These are phyloP conservation scores for Thereva unica DNA, from an alignment of 2,888 invertebrate genomes.

Conservation along the genomic window DNA sequence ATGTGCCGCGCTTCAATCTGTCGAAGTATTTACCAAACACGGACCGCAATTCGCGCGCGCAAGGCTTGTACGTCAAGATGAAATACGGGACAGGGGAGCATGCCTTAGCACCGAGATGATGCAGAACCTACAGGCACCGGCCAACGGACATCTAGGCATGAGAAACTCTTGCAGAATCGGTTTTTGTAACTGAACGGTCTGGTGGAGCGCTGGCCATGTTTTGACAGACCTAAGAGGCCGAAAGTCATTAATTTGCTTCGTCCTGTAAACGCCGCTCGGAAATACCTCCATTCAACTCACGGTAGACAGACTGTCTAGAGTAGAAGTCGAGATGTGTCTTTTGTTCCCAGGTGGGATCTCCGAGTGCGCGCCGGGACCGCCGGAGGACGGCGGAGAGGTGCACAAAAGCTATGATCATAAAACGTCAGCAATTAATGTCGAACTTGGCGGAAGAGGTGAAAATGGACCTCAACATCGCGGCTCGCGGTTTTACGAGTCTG, in stretches of 20 bases:
- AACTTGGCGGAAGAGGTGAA: slow-evolving; percentile 35
- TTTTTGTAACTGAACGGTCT: not conserved
- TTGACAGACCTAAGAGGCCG: slow-evolving; percentile 21
- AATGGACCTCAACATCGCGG: slow-evolving; percentile 27
- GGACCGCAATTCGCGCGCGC: too few relatives aligned
- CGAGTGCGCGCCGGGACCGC: slow-evolving; percentile 13
- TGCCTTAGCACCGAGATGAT: too few relatives aligned
- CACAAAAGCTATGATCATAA: slow-evolving; percentile 29
- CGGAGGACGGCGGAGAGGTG: slow-evolving; percentile 12
- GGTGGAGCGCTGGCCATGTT: slow-evolving; percentile 12
- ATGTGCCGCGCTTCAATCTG: too few relatives aligned
- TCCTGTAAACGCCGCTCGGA: slow-evolving; percentile 27
- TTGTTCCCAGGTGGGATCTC: too few relatives aligned
- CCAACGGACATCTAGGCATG: not conserved
- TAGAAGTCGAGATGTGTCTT: not conserved
- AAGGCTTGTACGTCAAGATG: too few relatives aligned
- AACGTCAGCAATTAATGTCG: slow-evolving; percentile 36
- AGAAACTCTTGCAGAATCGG: too few relatives aligned
- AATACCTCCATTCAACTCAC: slow-evolving; percentile 16
- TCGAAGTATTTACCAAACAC: too few relatives aligned
- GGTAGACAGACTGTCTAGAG: slow-evolving; percentile 5
- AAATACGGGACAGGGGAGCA: too few relatives aligned
- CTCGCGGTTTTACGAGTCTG: slow-evolving; percentile 43
- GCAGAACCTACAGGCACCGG: not conserved
- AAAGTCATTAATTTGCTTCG: slow-evolving; percentile 29